Conservation (phyloP, 2,113 vertebrate species). For the Marcusenius ussheri region DNA sequence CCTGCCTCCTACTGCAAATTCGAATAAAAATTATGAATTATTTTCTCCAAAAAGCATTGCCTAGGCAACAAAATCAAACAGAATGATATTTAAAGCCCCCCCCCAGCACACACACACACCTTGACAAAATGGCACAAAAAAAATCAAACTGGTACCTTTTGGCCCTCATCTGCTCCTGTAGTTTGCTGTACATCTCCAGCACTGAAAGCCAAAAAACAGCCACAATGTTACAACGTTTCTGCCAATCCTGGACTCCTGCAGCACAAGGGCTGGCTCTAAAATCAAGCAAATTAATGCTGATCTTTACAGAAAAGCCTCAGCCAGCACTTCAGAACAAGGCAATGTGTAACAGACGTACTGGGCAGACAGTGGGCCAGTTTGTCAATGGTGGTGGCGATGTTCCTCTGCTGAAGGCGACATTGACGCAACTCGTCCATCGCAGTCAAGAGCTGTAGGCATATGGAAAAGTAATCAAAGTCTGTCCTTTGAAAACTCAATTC, state of each 20-base stretch:
- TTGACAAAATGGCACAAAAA: not conserved
- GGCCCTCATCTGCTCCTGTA: constrained; percentile 89
- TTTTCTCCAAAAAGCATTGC: not conserved
- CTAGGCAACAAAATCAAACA: not conserved
- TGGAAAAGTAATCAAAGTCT: not conserved
- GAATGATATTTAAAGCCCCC: not conserved
- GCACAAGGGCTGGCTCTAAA: not conserved
- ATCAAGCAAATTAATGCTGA: not conserved
- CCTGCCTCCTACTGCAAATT: not conserved
- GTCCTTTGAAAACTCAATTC: not conserved
- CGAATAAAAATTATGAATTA: not conserved
- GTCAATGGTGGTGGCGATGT: constrained; percentile 88
- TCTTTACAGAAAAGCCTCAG: not conserved
- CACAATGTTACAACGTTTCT: not conserved
- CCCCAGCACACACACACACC: not conserved
- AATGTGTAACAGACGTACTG: constrained; percentile 52
- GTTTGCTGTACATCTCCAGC: constrained; percentile 93
- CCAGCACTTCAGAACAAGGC: not conserved
- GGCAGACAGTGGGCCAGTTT: constrained; percentile 88
- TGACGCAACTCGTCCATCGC: constrained; percentile 86
- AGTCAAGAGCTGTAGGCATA: constrained; percentile 60
- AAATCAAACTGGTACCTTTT: constrained; percentile 69
- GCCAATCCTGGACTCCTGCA: not conserved
- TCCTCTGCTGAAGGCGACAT: constrained; percentile 89
- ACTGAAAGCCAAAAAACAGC: constrained; percentile 57